Evolutionary conservation across 2,888 invertebrate species (phyloP).

Genomic region (Cephalotes varians): DNA sequence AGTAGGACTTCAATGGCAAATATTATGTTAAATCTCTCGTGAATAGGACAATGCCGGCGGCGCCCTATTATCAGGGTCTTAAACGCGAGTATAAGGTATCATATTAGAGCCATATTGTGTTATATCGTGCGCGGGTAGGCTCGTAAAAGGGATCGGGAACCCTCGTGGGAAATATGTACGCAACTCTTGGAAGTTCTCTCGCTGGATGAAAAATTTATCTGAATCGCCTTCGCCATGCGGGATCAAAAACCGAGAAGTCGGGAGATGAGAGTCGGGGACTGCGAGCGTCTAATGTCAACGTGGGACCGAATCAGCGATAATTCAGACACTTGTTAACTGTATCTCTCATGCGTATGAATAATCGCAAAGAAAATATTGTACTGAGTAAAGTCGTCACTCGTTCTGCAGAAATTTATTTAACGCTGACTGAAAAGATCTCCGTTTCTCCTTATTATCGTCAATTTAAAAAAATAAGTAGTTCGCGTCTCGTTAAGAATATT

Average conservation of each 20-base stretch:
- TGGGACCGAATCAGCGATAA: constrained; percentile 5
- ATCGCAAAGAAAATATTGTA: not conserved
- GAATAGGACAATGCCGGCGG: constrained; percentile 82
- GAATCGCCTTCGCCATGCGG: not conserved
- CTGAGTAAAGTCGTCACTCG: not conserved
- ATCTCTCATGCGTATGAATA: constrained; percentile 9
- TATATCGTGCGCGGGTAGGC: constrained; percentile 70
- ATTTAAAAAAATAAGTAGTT: not conserved
- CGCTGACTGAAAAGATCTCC: not conserved
- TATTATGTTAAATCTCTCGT: constrained; percentile 85
- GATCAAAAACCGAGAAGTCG: constrained; percentile 3
- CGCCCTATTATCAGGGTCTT: constrained; percentile 81
- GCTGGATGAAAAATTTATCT: constrained; percentile 71
- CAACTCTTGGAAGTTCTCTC: constrained; percentile 52
- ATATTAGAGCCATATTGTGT: constrained; percentile 83
- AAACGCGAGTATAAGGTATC: constrained; percentile 79
- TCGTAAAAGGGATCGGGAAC: constrained; percentile 69
- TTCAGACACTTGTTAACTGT: constrained; percentile 26
- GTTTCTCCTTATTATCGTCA: not conserved
- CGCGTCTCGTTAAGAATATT: not conserved
- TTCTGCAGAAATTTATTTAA: not conserved
- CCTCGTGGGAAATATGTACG: constrained; percentile 80
- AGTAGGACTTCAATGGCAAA: constrained; percentile 84
- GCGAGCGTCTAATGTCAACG: not conserved
- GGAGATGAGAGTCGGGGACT: constrained; percentile 8